Base-by-base conservation (phyloP, 2,888 invertebrate genomes). In the Cantharis nigra region DNA sequence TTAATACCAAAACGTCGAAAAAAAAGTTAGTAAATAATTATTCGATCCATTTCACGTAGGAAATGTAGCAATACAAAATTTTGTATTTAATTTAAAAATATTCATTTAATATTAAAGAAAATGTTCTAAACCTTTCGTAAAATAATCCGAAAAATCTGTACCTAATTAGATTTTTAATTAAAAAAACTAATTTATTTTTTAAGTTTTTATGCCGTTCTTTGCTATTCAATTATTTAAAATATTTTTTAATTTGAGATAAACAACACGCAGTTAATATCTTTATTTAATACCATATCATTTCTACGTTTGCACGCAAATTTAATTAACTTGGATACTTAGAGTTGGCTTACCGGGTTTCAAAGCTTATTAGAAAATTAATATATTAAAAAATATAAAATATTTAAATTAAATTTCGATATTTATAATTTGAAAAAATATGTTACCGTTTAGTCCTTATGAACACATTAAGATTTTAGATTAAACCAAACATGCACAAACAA, bases 1-100 rank as follows among this genome's bases (percentile, higher is more conserved):
- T 78, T 69, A 63, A 75, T 70, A 70, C n/a, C 49, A 7, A 49
- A n/a, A n/a, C n/a, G n/a, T 49, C 49, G 7, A 9, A 49, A 49
- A 49, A 16, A n/a, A 49, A 49, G 49, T 49, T 49, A 2, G n/a
- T n/a, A 49, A 49, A 49, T 49, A 49, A 49, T 49, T 49, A 49
- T 9, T 0, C 49, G n/a, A 7, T 4, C n/a, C 7, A 49, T 26
- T 26, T 26, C 20, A 20, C 20, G 20, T 20, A 20, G 20, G 2
- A 20, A 20, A 20, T 20, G 20, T 3, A 20, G 20, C 20, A 26
- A 26, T 26, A 0, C 26, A 9, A 20, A 20, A 20, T 20, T 20
- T 20, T 20, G 16, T 16, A 5, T 23, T n/a, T n/a, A 49, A 49
- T 49, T 49, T 49, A 13, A 49, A 49, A 30, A 30, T 30, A 30